These are phyloP conservation scores for Calephelis virginiensis DNA, from an alignment of 1,140 invertebrate genomes.

Conservation along the genomic window DNA sequence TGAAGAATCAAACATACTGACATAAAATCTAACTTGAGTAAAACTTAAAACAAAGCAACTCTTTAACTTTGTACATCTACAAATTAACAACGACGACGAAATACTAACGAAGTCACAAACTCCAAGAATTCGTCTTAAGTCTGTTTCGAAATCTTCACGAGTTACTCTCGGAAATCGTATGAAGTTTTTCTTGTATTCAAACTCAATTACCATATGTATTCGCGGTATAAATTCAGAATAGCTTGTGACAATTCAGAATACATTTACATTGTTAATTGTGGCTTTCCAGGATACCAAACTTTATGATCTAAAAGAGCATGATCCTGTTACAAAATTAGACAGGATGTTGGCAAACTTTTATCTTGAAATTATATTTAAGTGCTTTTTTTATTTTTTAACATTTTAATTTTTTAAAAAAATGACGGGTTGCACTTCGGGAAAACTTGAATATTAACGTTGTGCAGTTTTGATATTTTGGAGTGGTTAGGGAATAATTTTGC, in stretches of 20 bases:
- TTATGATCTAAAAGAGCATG: slow-evolving; percentile 30
- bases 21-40: slow-evolving; percentile 16
- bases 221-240: slow-evolving; percentile 64
- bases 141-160: slow-evolving; percentile 38
- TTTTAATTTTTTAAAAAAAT: too few species aligned
- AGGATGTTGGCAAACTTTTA: background rate
- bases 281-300: slow-evolving; percentile 34
- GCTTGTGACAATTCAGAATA: slow-evolving; percentile 36
- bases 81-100: slow-evolving; percentile 42
- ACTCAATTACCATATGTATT: slow-evolving; percentile 65
- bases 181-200: slow-evolving; percentile 53
- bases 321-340: slow-evolving; percentile 20
- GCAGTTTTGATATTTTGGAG: too few species aligned
- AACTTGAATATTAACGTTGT: too few species aligned
- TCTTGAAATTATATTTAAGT: too few species aligned
- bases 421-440: too few species aligned
- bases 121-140: slow-evolving; percentile 23
- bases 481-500: too few species aligned
- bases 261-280: slow-evolving; percentile 70
- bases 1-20: slow-evolving; percentile 14
- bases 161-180: slow-evolving; percentile 33
- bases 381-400: too few species aligned
- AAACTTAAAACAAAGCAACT: slow-evolving; percentile 37
- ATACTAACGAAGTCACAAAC: slow-evolving; percentile 42
- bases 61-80: slow-evolving; percentile 41